Conservation (phyloP, 2,797 vertebrate species). For the Percopsis omiscomaycus region DNA sequence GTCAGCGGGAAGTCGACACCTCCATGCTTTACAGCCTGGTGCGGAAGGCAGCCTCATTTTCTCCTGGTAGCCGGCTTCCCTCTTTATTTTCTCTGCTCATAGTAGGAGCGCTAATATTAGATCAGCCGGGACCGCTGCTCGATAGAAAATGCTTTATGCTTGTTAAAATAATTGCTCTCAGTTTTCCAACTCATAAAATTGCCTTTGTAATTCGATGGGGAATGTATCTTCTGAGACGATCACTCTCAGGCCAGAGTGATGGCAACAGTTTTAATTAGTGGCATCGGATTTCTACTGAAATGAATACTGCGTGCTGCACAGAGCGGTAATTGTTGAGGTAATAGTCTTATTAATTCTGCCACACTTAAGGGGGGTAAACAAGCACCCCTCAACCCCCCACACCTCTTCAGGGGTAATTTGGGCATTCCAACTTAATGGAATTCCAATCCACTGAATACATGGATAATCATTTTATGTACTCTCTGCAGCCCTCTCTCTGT, state of each 20-base stretch:
- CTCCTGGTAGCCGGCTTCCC: conserved; percentile 49
- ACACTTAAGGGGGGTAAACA: conserved; percentile 85
- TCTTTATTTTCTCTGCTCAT: conserved; percentile 67
- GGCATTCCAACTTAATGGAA: conserved; percentile 83
- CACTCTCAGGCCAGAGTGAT: conserved; percentile 66
- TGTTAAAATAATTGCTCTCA: conserved; percentile 78
- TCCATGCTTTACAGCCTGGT: conserved; percentile 68
- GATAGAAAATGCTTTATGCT: conserved; percentile 78
- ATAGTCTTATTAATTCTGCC: conserved; percentile 94
- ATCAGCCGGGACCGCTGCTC: conserved; percentile 67
- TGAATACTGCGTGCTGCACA: conserved; percentile 76
- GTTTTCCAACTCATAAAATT: conserved; percentile 78
- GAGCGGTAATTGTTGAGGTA: conserved; percentile 91
- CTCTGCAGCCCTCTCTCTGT: conserved; percentile 2
- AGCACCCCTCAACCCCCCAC: conserved; percentile 73
- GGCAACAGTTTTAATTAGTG: conserved; percentile 79
- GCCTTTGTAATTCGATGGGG: conserved; percentile 73
- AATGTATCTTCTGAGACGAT: conserved; percentile 76
- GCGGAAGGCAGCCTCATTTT: conserved; percentile 62
- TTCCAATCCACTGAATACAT: conserved; percentile 85
- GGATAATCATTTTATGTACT: conserved; percentile 84
- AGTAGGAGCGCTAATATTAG: conserved; percentile 74
- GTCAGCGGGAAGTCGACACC: conserved; percentile 71
- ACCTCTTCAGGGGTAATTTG: conserved; percentile 82
- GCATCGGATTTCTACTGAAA: conserved; percentile 82